phyloP scores from a whole-genome alignment of 2,113 vertebrate genomes.

The Elaphurus davidianus region DNA sequence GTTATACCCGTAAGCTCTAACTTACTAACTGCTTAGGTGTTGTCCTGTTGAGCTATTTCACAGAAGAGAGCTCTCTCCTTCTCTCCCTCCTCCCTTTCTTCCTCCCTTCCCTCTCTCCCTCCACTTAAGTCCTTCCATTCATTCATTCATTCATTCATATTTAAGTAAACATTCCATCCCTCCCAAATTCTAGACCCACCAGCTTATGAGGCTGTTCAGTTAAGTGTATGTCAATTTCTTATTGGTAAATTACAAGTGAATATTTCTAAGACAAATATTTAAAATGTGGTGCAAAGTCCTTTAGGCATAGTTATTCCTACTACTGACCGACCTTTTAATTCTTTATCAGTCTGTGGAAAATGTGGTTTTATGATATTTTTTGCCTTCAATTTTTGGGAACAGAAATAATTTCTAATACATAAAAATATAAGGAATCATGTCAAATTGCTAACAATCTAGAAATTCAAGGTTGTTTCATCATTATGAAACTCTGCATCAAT shows the following conservation, averaged over 20 bases:
- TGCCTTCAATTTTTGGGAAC: neutral
- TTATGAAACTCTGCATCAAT: neutral
- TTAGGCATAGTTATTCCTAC: neutral
- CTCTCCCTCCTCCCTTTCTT: neutral
- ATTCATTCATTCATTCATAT: neutral
- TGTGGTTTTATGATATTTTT: neutral
- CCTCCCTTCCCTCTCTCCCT: neutral
- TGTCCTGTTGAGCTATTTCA: neutral
- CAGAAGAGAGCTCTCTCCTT: neutral
- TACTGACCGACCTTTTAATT: neutral
- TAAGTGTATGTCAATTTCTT: neutral
- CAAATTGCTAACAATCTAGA: neutral
- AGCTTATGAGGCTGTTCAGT: neutral
- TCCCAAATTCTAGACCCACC: neutral
- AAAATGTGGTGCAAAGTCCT: neutral
- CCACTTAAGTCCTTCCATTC: neutral
- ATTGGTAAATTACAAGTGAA: neutral
- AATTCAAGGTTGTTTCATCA: neutral
- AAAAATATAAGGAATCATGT: neutral
- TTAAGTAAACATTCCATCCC: neutral
- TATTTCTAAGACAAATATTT: neutral
- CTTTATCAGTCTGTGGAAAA: neutral
- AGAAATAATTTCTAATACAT: neutral
- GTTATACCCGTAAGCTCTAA: neutral
- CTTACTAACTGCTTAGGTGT: neutral